Percentiles rank a stretch among this genome's conserved stretches.
phyloP scores from a whole-genome alignment of 2,113 vertebrate species.

The Odobenus rosmarus region DNA sequence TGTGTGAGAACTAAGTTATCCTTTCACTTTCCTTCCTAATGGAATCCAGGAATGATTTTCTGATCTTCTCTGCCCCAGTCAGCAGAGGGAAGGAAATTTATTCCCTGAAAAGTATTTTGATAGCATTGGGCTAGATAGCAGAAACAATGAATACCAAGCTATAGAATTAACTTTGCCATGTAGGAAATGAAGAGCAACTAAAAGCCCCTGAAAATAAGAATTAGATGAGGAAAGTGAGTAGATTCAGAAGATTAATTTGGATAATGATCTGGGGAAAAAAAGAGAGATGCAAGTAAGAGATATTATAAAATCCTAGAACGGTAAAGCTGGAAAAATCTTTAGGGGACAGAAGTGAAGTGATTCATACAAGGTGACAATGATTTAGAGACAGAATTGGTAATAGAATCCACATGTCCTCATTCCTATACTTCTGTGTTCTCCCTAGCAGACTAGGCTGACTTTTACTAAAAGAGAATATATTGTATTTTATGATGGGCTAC shows the following conservation, averaged over 20 bases:
- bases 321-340: background rate
- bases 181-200: constrained; percentile 25
- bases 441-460: background rate
- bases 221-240: constrained; percentile 27
- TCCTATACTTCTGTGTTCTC: background rate
- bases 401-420: background rate
- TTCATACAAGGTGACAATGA: background rate
- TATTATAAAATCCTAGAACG: background rate
- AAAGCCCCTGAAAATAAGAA: constrained; percentile 28
- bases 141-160: background rate
- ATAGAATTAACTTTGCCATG: background rate
- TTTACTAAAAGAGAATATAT: background rate
- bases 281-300: background rate
- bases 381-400: background rate
- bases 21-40: background rate
- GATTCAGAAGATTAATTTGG: constrained; percentile 25
- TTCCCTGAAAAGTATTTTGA: background rate
- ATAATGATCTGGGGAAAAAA: background rate
- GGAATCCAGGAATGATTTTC: background rate
- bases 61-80: background rate
- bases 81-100: background rate
- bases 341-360: background rate
- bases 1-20: background rate
- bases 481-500: background rate
- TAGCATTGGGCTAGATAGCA: background rate